Evolutionary conservation across 2,113 vertebrate species (phyloP), one percentile per base, ranked within the genome.

Genomic region (Rhynchopsitta pachyrhyncha): DNA sequence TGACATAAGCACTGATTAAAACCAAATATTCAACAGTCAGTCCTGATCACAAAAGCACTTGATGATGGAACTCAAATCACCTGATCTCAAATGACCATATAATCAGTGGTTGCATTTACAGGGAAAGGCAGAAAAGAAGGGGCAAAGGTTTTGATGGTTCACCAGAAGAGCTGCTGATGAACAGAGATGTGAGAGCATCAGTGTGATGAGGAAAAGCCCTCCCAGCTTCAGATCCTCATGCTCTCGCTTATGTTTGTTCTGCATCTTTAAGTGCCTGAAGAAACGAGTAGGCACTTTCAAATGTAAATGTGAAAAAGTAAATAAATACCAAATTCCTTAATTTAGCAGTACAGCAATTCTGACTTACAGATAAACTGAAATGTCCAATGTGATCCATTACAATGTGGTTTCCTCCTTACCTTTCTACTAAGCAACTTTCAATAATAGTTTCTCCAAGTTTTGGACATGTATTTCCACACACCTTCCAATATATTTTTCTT

Each of bases 281-380:
- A 93, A 92, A 96, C 0, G 10, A 90, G 77, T 1, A 91, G 73
- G 91, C 93, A 95, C 91, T 95, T 96, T 96, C 92, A 95, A 96
- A 95, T 95, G 96, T 91, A 96, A 96, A 96, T 96, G 74, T 67
- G 74, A 20, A 70, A 93, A 96, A 94, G 93, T 79, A 97, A 96
- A 96, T 86, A 96, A 97, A 96, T 63, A 94, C 62, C 74, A 68
- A 92, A 92, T 41, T 79, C 80, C 68, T 90, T 88, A 68, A 75
- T 88, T 88, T 81, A 94, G 86, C 69, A 73, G 4, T 27, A 42
- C 60, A 90, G 93, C 55, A 46, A 5, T 39, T 76, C 77, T 89
- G 83, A 78, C 47, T 67, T n/a, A 33, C n/a, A 63, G 67, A 94
- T 6, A 69, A 41, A 73, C 13, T 22, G 55, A 84, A 82, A 59